Evolutionary conservation across 2,113 vertebrate species (phyloP).

Genomic region (Ranitomeya imitator): DNA sequence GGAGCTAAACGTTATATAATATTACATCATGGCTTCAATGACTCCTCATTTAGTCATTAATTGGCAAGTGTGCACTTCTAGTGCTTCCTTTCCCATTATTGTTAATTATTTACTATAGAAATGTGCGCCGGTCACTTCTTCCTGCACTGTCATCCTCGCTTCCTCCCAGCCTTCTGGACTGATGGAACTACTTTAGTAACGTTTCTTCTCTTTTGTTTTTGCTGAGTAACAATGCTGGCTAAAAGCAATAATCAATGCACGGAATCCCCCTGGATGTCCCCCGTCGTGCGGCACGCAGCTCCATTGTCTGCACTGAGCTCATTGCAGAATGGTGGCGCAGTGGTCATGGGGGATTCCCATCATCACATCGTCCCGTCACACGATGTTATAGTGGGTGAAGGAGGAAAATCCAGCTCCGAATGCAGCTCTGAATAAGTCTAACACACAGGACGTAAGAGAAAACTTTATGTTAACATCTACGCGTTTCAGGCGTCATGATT

Average conservation of each 20-base stretch:
- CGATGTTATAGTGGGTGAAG: too few species aligned
- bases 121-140: constrained; percentile 17
- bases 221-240: constrained; percentile 22
- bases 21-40: constrained; percentile 40
- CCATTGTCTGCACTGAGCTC: not conserved
- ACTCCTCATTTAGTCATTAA: constrained; percentile 11
- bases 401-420: too few species aligned
- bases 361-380: too few species aligned
- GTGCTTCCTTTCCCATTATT: constrained; percentile 57
- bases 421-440: too few species aligned
- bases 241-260: not conserved
- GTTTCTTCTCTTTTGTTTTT: constrained; percentile 6
- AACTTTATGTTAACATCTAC: too few species aligned
- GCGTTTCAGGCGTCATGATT: too few species aligned
- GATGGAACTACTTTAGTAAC: constrained; percentile 1
- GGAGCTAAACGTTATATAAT: not conserved
- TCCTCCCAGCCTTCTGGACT: not conserved
- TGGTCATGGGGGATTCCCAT: too few species aligned
- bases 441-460: too few species aligned
- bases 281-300: not conserved
- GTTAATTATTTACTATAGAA: constrained; percentile 52
- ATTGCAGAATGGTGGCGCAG: not conserved
- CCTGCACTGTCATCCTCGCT: constrained; percentile 38
- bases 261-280: not conserved
- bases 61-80: not conserved